These are phyloP conservation scores for Zosterops pallidus DNA, from an alignment of 2,113 vertebrate species.

Conservation along the genomic window DNA sequence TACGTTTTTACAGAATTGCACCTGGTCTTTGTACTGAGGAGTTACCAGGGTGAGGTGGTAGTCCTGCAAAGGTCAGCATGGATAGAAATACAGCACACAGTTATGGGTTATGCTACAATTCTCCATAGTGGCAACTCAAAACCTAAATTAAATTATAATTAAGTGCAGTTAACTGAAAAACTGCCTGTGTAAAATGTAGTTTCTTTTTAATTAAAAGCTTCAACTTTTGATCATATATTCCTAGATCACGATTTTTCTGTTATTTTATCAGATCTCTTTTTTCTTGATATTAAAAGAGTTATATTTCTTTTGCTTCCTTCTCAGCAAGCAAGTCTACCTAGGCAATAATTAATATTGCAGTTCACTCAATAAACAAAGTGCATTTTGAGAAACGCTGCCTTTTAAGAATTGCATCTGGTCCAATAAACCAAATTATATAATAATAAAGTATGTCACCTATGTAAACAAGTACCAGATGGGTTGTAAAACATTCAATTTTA, in stretches of 20 bases:
- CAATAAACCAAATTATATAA: slow-evolving; percentile 36
- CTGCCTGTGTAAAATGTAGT: not conserved
- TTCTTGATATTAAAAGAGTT: not conserved
- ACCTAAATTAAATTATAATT: not conserved
- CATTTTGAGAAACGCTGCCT: not conserved
- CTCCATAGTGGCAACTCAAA: not conserved
- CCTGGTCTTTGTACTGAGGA: not conserved
- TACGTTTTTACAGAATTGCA: not conserved
- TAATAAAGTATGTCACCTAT: not conserved
- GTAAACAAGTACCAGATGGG: slow-evolving; percentile 50
- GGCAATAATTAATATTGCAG: not conserved
- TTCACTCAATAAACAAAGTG: not conserved
- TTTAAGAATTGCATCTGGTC: not conserved
- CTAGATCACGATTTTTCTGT: not conserved
- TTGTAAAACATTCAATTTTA: slow-evolving; percentile 19
- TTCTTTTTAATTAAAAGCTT: slow-evolving; percentile 17
- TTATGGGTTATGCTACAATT: not conserved
- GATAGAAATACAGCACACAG: not conserved
- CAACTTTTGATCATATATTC: not conserved
- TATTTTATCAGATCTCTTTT: not conserved
- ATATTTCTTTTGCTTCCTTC: not conserved
- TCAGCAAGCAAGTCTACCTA: not conserved
- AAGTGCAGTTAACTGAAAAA: not conserved
- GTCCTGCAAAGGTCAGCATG: not conserved
- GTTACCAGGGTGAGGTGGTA: not conserved